Evolutionary conservation across 2,888 invertebrate genomes (phyloP).

Genomic region (Drosophila imparisetae): DNA sequence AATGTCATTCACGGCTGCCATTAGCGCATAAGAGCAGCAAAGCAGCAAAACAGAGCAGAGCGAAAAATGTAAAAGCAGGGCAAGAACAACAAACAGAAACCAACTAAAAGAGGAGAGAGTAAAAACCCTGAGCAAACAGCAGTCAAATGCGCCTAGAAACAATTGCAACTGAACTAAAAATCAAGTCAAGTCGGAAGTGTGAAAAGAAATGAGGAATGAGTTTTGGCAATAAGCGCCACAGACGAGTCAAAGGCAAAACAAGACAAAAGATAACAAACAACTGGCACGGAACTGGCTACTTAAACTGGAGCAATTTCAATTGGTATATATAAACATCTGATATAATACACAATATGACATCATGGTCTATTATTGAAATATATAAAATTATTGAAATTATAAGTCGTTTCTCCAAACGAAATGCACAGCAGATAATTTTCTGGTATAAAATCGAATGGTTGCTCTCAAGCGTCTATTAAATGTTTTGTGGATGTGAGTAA

Average conservation of each 20-base stretch:
- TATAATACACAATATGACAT: slow-evolving; percentile 33
- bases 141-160: slow-evolving; percentile 44
- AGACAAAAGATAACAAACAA: slow-evolving; percentile 2
- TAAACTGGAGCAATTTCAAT: slow-evolving; percentile 54
- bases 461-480: neutral
- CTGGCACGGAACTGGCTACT: slow-evolving; percentile 1
- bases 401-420: neutral
- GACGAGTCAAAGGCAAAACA: slow-evolving; percentile 42
- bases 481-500: neutral
- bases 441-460: neutral
- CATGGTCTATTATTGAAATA: slow-evolving; percentile 8
- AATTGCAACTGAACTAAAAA: slow-evolving; percentile 24
- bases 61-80: slow-evolving; percentile 64
- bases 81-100: slow-evolving; percentile 39
- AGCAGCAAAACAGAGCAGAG: slow-evolving; percentile 31
- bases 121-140: slow-evolving; percentile 30
- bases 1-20: slow-evolving; percentile 75
- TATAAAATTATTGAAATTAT: neutral
- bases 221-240: slow-evolving; percentile 59
- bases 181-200: slow-evolving; percentile 51
- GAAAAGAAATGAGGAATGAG: slow-evolving; percentile 32
- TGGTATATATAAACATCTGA: slow-evolving; percentile 20
- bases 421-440: neutral
- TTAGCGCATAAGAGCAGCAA: slow-evolving; percentile 56
- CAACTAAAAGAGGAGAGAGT: slow-evolving; percentile 16